phyloP scores from a whole-genome alignment of 2,113 vertebrate genomes.

The Istiophorus platypterus region DNA sequence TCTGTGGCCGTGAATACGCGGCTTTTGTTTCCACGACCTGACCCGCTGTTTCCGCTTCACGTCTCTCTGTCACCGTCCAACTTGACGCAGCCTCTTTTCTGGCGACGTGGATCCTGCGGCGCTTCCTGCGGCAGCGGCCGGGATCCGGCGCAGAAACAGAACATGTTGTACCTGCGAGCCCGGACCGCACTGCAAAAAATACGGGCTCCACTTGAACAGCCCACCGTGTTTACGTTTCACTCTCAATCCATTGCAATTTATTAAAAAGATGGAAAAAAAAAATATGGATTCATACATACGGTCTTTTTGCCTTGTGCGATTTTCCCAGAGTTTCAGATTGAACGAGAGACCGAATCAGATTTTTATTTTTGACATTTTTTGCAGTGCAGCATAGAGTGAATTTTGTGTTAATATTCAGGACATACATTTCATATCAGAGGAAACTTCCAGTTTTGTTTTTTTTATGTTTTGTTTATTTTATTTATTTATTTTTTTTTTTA shows the following conservation, averaged over 20 bases:
- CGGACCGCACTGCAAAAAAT: neutral
- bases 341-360: neutral
- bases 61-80: neutral
- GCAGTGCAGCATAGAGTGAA: neutral
- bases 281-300: neutral
- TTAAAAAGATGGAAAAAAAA: too few species aligned
- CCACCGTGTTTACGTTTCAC: neutral
- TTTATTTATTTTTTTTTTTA: too few species aligned
- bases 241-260: neutral
- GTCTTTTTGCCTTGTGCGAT: neutral
- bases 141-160: slow-evolving; percentile 59
- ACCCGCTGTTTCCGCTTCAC: neutral
- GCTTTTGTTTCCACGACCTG: slow-evolving; percentile 39
- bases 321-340: neutral
- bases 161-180: slow-evolving; percentile 58
- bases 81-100: slow-evolving; percentile 48
- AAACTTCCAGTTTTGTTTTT: neutral
- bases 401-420: neutral
- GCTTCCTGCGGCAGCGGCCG: slow-evolving; percentile 81
- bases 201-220: neutral
- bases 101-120: slow-evolving; percentile 74
- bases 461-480: too few species aligned
- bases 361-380: neutral
- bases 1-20: rapidly evolving
- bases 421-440: too few species aligned